Evolutionary conservation across 2,113 vertebrate genomes (phyloP).

Genomic region (Euleptes europaea): DNA sequence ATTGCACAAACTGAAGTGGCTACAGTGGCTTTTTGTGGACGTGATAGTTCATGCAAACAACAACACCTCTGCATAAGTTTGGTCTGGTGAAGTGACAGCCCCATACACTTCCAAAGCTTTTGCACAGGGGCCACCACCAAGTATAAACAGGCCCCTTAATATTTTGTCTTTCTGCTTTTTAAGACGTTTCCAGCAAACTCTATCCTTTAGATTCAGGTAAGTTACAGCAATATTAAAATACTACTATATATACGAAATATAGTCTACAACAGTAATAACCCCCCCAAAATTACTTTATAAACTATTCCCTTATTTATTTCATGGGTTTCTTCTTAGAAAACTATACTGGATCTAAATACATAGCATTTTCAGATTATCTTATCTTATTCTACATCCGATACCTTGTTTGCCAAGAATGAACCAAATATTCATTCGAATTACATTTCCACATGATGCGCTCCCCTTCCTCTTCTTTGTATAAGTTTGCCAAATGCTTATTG

Average conservation of each 20-base stretch:
- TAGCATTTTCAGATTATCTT: conserved; percentile 22
- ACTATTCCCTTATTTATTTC: not conserved
- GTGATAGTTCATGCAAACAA: not conserved
- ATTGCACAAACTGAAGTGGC: not conserved
- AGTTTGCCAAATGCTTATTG: not conserved
- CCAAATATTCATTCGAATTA: conserved; percentile 3
- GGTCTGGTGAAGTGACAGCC: not conserved
- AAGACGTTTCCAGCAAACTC: not conserved
- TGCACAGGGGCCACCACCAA: not conserved
- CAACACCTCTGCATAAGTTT: not conserved
- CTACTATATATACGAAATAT: not conserved
- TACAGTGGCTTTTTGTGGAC: not conserved
- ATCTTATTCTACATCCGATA: not conserved
- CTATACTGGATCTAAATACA: not conserved
- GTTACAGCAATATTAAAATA: not conserved
- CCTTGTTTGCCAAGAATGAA: not conserved
- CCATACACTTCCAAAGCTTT: no score
- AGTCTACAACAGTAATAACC: not conserved
- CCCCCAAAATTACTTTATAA: not conserved
- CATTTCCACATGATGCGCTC: not conserved
- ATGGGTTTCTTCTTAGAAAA: conserved; percentile 27
- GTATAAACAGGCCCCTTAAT: not conserved
- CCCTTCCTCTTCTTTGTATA: conserved; percentile 8
- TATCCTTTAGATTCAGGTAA: not conserved
- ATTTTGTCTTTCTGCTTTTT: not conserved